A percentile compares a stretch with the other conserved stretches of the same genome.
These are phyloP conservation scores for Echinops telfairi DNA, from an alignment of 2,113 vertebrate species.

Conservation along the genomic window DNA sequence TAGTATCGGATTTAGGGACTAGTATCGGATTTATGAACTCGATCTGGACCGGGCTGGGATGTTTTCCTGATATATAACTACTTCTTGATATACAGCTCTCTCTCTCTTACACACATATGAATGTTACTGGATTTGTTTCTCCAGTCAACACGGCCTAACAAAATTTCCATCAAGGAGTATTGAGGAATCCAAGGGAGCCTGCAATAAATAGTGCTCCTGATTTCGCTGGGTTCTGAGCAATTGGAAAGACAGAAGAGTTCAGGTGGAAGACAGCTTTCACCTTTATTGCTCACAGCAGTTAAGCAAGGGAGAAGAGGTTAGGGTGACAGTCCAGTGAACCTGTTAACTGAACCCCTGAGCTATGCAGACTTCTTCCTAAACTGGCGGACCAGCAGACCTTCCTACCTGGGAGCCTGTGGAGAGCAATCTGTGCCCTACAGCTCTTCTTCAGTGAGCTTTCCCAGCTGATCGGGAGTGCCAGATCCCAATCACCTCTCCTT, in stretches of 20 bases:
- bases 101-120: too few relatives aligned
- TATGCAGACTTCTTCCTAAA: background rate
- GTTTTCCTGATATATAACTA: too few relatives aligned
- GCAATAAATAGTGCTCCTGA: background rate
- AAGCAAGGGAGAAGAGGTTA: background rate
- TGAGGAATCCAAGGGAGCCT: background rate
- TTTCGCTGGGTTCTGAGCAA: background rate
- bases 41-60: too few relatives aligned
- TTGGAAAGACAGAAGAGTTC: background rate
- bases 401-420: background rate
- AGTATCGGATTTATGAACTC: too few relatives aligned
- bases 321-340: background rate
- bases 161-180: background rate
- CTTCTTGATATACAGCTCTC: too few relatives aligned
- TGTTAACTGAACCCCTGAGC: background rate
- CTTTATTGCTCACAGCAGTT: background rate
- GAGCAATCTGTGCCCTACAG: background rate
- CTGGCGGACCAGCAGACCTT: rapidly evolving
- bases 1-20: too few relatives aligned
- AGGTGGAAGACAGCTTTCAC: background rate
- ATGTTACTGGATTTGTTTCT: too few relatives aligned
- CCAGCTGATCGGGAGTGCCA: background rate
- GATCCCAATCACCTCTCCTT: background rate
- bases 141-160: too few relatives aligned
- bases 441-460: background rate